Evolutionary conservation across 2,888 invertebrate species (phyloP).

Genomic region (Pristionchus japonicus): DNA sequence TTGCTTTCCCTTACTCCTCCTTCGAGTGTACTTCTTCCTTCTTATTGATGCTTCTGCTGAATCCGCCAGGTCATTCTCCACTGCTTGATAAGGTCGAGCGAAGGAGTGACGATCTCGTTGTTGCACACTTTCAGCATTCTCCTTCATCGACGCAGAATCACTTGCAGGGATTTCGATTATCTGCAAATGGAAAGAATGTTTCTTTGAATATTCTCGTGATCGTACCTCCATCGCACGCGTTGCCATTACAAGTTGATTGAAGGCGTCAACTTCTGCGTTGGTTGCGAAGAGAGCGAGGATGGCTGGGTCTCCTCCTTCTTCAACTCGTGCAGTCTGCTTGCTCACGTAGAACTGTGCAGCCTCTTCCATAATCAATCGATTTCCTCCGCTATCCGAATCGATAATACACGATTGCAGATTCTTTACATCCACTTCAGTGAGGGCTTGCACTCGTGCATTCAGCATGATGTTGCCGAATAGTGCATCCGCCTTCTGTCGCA

Average conservation of each 20-base stretch:
- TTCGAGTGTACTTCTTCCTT: background rate
- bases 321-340: background rate
- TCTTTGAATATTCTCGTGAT: too few species aligned
- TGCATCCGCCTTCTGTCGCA: slow-evolving; percentile 13
- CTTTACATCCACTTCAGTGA: background rate
- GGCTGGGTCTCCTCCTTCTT: background rate
- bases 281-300: background rate
- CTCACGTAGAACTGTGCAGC: background rate
- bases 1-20: background rate
- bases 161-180: background rate
- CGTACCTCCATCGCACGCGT: background rate
- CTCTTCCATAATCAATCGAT: background rate
- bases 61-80: background rate
- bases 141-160: background rate
- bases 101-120: background rate
- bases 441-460: background rate
- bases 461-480: background rate
- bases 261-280: background rate
- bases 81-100: background rate
- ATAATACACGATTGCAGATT: background rate
- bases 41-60: background rate
- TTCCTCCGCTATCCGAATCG: background rate
- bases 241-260: background rate
- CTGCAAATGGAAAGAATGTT: too few species aligned
- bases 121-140: background rate